These are phyloP conservation scores for Drosophila cognata DNA, from an alignment of 2,888 invertebrate genomes.

Conservation along the genomic window DNA sequence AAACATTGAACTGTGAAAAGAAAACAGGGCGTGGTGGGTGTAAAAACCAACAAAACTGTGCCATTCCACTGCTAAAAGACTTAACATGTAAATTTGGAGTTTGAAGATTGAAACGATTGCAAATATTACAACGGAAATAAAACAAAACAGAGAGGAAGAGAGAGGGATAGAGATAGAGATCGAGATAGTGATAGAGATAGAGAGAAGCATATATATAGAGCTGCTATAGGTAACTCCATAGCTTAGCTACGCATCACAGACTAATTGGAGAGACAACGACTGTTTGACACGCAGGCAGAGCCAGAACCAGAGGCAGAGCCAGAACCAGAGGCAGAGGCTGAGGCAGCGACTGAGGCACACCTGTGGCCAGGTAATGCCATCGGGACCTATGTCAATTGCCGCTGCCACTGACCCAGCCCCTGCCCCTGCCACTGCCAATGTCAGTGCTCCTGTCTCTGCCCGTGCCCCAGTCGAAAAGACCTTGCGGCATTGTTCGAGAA, in stretches of 20 bases:
- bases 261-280: constrained; percentile 35
- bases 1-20: constrained; percentile 4
- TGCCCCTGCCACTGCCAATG: constrained; percentile 13
- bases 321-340: not conserved
- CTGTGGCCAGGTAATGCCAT: constrained; percentile 44
- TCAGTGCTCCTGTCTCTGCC: constrained; percentile 3
- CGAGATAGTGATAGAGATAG: not conserved
- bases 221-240: not conserved
- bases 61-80: not conserved
- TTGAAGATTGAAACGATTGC: constrained; percentile 7
- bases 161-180: not conserved
- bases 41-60: constrained; percentile 4
- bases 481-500: constrained; percentile 34
- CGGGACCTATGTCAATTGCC: constrained; percentile 24
- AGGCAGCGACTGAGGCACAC: constrained; percentile 17
- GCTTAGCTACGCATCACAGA: constrained; percentile 30
- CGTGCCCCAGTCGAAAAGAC: constrained; percentile 3
- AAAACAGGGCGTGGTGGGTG: not conserved
- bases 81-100: constrained; percentile 12
- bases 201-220: not conserved
- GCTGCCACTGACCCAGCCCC: constrained; percentile 5
- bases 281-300: constrained; percentile 19
- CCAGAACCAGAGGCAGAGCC: not conserved
- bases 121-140: not conserved
- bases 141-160: not conserved